These are phyloP conservation scores for Hyles vespertilio DNA, from an alignment of 1,140 invertebrate genomes.

Conservation along the genomic window DNA sequence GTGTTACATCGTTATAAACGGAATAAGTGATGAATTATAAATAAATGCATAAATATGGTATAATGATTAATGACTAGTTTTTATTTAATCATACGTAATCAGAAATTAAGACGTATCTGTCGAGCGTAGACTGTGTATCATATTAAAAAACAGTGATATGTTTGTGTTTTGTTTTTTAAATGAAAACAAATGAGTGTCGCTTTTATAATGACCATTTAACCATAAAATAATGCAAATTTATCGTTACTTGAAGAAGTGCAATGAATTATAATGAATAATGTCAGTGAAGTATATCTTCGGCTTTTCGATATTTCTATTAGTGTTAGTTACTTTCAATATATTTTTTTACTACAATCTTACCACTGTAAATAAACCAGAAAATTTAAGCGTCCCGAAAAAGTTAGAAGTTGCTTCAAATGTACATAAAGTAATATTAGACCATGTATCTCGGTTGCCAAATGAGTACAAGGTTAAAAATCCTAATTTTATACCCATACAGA, in stretches of 20 bases:
- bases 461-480: slow-evolving; percentile 53
- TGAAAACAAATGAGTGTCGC: too few relatives aligned
- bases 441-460: slow-evolving; percentile 52
- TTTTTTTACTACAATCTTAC: slow-evolving; percentile 65
- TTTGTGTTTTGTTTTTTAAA: too few relatives aligned
- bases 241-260: not conserved
- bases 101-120: too few relatives aligned
- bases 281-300: slow-evolving; percentile 63
- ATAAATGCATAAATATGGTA: too few relatives aligned
- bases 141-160: too few relatives aligned
- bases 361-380: slow-evolving; percentile 32
- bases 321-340: slow-evolving; percentile 58
- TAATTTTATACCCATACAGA: slow-evolving; percentile 45
- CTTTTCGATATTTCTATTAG: slow-evolving; percentile 56
- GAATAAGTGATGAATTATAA: too few relatives aligned
- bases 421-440: slow-evolving; percentile 56
- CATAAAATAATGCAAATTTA: not conserved
- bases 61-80: too few relatives aligned
- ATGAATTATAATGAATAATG: slow-evolving; percentile 34
- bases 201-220: too few relatives aligned
- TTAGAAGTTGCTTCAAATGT: slow-evolving; percentile 41
- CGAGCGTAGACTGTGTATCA: too few relatives aligned
- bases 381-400: slow-evolving; percentile 44
- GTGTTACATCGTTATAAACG: too few relatives aligned
- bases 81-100: too few relatives aligned